phyloP scores from a whole-genome alignment of 35 echinoderm and acorn worm species.

The Hemicentrotus pulcherrimus region DNA sequence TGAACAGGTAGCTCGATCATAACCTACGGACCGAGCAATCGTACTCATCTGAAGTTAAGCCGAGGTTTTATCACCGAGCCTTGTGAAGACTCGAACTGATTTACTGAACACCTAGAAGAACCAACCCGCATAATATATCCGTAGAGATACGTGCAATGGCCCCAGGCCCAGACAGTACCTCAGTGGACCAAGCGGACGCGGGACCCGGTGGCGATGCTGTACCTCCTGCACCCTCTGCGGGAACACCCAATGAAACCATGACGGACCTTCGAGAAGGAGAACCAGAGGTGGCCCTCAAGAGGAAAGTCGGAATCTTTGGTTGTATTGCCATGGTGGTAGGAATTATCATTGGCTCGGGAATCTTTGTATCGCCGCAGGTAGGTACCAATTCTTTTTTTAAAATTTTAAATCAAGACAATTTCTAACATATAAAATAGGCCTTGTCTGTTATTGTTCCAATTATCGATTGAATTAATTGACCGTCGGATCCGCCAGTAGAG shows the following conservation, averaged over 20 bases:
- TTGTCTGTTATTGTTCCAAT: too few species aligned
- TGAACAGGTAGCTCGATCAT: not conserved
- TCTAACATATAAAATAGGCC: too few species aligned
- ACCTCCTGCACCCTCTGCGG: not conserved
- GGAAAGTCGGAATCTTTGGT: conserved; percentile 53
- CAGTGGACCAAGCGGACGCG: not conserved
- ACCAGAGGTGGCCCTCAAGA: conserved; percentile 41
- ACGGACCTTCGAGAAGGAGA: not conserved
- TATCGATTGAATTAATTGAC: too few species aligned
- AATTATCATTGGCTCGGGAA: conserved; percentile 44
- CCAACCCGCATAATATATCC: not conserved
- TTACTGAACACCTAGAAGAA: not conserved
- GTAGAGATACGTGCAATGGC: not conserved
- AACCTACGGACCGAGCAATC: not conserved
- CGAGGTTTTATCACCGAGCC: not conserved
- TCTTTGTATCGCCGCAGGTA: conserved; percentile 42
- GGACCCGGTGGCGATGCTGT: not conserved
- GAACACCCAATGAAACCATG: not conserved
- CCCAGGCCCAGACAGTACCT: conserved; percentile 1
- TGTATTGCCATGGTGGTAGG: conserved; percentile 51
- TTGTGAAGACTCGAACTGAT: not conserved
- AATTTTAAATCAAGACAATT: too few species aligned
- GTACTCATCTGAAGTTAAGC: not conserved
- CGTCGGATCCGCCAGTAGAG: too few species aligned
- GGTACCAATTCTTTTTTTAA: not conserved